Evolutionary conservation across 2,888 invertebrate species (phyloP).

Genomic region (Epinotia nisella): DNA sequence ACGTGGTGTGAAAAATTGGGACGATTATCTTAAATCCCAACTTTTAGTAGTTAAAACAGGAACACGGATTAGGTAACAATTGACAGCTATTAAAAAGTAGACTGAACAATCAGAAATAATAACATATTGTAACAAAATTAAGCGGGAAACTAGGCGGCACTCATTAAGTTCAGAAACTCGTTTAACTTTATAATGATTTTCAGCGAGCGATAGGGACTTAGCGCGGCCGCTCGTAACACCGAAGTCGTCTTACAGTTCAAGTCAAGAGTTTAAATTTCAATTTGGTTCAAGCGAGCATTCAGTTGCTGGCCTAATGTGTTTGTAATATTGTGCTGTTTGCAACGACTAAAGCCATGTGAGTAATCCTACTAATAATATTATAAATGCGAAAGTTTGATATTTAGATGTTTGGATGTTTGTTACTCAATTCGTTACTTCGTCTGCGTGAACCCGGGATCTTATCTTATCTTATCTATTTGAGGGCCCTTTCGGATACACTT

Average conservation of each 20-base stretch:
- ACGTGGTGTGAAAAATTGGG: no score
- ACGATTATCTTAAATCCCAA: no score
- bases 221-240: constrained; percentile 43
- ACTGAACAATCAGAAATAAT: constrained; percentile 10
- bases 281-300: constrained; percentile 6
- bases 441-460: no score
- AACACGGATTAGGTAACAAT: no score
- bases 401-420: no score
- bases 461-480: no score
- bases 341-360: neutral
- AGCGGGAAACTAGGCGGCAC: constrained; percentile 45
- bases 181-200: constrained; percentile 65
- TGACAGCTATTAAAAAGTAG: no score
- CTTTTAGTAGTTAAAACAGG: no score
- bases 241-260: constrained; percentile 32
- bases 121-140: constrained; percentile 35
- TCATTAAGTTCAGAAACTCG: constrained; percentile 57
- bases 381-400: no score
- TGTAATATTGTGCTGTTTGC: constrained; percentile 11
- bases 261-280: constrained; percentile 22
- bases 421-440: no score
- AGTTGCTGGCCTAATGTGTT: constrained; percentile 2
- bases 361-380: no score
- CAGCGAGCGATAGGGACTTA: constrained; percentile 54
- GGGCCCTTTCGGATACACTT: no score